Base-by-base conservation (phyloP, 2,888 invertebrate genomes). In the Strigamia maritima region DNA sequence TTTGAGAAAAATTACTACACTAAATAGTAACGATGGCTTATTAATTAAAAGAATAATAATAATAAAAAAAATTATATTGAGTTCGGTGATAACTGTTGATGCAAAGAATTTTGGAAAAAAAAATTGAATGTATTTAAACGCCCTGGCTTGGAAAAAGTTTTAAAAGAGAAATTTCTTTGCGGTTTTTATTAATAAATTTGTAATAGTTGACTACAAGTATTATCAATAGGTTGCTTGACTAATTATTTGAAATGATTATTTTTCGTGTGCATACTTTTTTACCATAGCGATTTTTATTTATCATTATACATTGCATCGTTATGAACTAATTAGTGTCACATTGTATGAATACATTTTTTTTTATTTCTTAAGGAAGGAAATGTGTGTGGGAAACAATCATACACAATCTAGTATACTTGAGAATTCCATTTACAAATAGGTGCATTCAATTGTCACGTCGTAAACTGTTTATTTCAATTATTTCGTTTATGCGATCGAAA, bases 61-160 rank as follows among this genome's bases (percentile, higher is more conserved):
- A n/a, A n/a, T n/a, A 54, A 54, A 54, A n/a, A 12, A 14, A 44
- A 44, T n/a, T 54, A 19, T 54, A 54, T 54, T 54, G 54, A 54
- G 54, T 54, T 54, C 54, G 54, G 54, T 54, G 54, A 54, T 54
- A 54, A 19, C 54, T 54, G 54, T 54, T 54, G 54, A 54, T 54
- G 54, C 54, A 54, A 54, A 54, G 54, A 54, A 54, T 54, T 54
- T 54, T 54, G 54, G 54, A 54, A n/a, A n/a, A n/a, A n/a, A n/a
- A n/a, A 44, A 54, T 54, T 54, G 54, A 54, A 54, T 54, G 54
- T 54, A 54, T 54, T 54, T 54, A 54, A 54, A 54, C 54, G 54
- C 19, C 54, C 54, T 54, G 19, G 54, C 54, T 54, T 54, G 54
- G 54, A 54, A 54, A 54, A 54, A 54, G 54, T 54, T 54, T 54